Percentiles rank a stretch among this genome's conserved stretches.
Evolutionary conservation across 2,113 vertebrate species (phyloP).

Genomic region (Hepsetus odoe): DNA sequence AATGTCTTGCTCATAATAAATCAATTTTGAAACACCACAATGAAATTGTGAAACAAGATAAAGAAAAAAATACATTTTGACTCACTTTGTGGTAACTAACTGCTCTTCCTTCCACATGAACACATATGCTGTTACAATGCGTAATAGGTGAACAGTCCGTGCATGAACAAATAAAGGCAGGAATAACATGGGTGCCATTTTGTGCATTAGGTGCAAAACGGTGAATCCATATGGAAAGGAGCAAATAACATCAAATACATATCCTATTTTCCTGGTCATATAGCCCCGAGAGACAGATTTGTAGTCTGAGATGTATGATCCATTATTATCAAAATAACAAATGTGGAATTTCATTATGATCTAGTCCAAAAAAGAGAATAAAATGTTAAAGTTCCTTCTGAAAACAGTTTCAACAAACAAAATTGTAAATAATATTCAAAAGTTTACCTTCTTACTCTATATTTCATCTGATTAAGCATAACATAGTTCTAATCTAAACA

Average conservation of each 20-base stretch:
- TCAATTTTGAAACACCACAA: too few relatives aligned
- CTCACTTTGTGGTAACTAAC: constrained; percentile 39
- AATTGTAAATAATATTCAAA: too few relatives aligned
- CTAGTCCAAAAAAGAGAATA: constrained; percentile 23
- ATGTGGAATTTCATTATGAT: constrained; percentile 49
- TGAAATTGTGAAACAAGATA: neutral
- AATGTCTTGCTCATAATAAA: too few relatives aligned
- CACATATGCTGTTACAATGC: constrained; percentile 30
- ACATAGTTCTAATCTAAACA: neutral
- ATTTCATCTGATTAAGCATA: too few relatives aligned
- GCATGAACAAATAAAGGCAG: constrained; percentile 14
- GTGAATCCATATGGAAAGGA: constrained; percentile 39
- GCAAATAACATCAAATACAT: constrained; percentile 35
- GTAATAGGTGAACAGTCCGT: constrained; percentile 31
- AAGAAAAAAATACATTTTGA: neutral
- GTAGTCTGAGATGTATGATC: constrained; percentile 40
- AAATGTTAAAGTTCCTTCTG: neutral
- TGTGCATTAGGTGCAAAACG: neutral
- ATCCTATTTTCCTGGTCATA: constrained; percentile 40
- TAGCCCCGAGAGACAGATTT: constrained; percentile 34
- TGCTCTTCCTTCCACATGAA: constrained; percentile 48
- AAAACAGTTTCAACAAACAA: too few relatives aligned
- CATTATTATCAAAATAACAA: constrained; percentile 34
- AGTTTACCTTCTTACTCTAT: too few relatives aligned
- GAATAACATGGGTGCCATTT: neutral